Base-by-base conservation (phyloP, 2,113 vertebrate genomes). In the Ranitomeya variabilis region DNA sequence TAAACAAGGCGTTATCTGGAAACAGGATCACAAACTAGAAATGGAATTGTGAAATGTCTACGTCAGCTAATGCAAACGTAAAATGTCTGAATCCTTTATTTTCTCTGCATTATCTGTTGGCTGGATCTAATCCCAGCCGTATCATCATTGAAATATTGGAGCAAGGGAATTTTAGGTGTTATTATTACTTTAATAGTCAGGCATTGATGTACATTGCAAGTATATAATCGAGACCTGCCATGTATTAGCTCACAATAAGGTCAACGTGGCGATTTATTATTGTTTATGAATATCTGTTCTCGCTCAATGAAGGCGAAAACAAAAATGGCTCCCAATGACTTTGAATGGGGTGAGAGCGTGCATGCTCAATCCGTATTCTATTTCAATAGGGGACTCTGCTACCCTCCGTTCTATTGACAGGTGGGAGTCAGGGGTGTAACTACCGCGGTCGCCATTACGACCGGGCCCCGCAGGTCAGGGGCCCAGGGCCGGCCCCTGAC, bases 21-120 rank as follows among this genome's bases (percentile, higher is more conserved):
- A 87, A 60, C 19, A 5, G 52, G 80, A 55, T 59, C n/a, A 45
- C 37, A 67, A 54, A n/a, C 69, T 23, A 87, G 14, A 54, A 79
- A 69, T 21, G 26, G 59, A 10, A 59, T 71, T 87, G 77, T 80
- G 86, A 87, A 87, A 80, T 55, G n/a, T 18, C 23, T 69, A 26
- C 67, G 59, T 87, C 76, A 87, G n/a, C 23, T 37, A 57, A 54
- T 82, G 57, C 31, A 19, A 31, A 64, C 57, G 59, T 82, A 19
- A 9, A 45, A 7, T 74, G 26, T 12, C 13, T 12, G 45, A 26
- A 74, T 16, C 16, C 23, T 16, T 52, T 2, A 51, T 77, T 21
- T 66, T n/a, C 64, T 66, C 64, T n/a, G 11, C 15, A 10, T 80
- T 62, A 37, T 81, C 57, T 79, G 19, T 81, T 59, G 37, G 16